Percentiles rank a stretch among this genome's conserved stretches.
These are phyloP conservation scores for Meloidogyne floridensis DNA, from an alignment of 1,140 invertebrate genomes.

Conservation along the genomic window DNA sequence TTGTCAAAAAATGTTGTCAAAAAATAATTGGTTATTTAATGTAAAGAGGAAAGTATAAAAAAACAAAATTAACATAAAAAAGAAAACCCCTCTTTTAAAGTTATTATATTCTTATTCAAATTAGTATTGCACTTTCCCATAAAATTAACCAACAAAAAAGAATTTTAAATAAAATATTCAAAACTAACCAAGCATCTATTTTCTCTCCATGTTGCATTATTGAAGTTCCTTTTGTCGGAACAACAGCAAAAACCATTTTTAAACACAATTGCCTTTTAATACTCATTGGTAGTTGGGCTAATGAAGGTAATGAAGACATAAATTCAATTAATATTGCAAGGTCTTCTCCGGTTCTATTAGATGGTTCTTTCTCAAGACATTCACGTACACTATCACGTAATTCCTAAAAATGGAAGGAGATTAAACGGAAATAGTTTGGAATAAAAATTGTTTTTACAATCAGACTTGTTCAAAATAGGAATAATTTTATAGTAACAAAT, in stretches of 20 bases:
- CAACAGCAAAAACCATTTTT: slow-evolving; percentile 83
- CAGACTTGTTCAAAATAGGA: too few relatives aligned
- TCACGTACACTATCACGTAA: slow-evolving; percentile 91
- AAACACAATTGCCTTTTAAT: slow-evolving; percentile 85
- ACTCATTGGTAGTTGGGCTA: slow-evolving; percentile 71
- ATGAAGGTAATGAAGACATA: slow-evolving; percentile 84
- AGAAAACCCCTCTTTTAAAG: neutral
- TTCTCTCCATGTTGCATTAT: slow-evolving; percentile 97
- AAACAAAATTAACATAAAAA: neutral
- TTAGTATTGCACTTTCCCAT: too few relatives aligned
- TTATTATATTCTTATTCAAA: too few relatives aligned
- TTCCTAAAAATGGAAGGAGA: slow-evolving; percentile 36
- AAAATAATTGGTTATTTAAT: too few relatives aligned
- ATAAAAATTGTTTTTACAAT: too few relatives aligned
- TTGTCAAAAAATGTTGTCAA: too few relatives aligned
- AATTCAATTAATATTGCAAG: slow-evolving; percentile 93
- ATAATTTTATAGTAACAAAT: too few relatives aligned
- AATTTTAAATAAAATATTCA: neutral
- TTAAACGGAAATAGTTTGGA: too few relatives aligned
- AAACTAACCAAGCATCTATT: slow-evolving; percentile 85
- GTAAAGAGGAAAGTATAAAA: too few relatives aligned
- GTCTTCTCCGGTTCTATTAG: slow-evolving; percentile 88
- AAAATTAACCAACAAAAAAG: neutral
- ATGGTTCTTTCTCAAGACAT: slow-evolving; percentile 93
- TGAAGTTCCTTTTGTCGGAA: slow-evolving; percentile 90